phyloP scores from a whole-genome alignment of 2,888 invertebrate genomes.

The Tolmerus cingulatus region DNA sequence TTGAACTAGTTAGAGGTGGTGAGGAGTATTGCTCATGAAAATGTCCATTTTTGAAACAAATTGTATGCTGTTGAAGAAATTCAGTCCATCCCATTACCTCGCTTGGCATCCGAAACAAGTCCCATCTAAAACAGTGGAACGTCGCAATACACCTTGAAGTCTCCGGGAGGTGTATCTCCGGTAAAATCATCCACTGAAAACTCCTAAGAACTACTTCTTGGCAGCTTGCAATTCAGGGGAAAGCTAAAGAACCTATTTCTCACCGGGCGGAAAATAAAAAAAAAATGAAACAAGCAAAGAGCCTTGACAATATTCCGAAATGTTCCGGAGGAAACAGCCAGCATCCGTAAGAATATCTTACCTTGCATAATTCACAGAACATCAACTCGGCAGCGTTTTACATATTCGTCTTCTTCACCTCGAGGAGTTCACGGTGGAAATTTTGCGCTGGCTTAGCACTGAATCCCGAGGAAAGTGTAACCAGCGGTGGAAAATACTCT shows the following conservation, averaged over 20 bases:
- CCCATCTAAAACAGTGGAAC: not conserved
- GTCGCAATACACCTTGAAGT: not conserved
- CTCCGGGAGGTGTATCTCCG: not conserved
- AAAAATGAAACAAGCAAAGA: not conserved
- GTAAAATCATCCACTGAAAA: not conserved
- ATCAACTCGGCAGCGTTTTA: slow-evolving; percentile 31
- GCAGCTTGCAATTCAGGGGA: not conserved
- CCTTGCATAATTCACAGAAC: slow-evolving; percentile 29
- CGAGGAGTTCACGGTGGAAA: not conserved
- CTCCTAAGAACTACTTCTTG: not conserved
- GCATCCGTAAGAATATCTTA: slow-evolving; percentile 2
- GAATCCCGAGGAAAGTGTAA: not conserved
- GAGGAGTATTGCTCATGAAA: not conserved
- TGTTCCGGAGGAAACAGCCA: not conserved
- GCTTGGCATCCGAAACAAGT: not conserved
- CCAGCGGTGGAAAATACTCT: slow-evolving; percentile 20
- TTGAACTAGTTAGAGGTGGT: not conserved
- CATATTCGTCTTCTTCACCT: slow-evolving; percentile 26
- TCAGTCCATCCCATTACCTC: not conserved
- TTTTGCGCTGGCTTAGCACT: not conserved
- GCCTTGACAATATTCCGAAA: not conserved
- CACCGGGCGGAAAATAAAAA: not conserved
- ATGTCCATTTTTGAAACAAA: not conserved
- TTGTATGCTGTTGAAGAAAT: not conserved
- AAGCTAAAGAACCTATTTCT: not conserved